phyloP scores from a whole-genome alignment of 2,113 vertebrate genomes.

The Bostrychus sinensis region DNA sequence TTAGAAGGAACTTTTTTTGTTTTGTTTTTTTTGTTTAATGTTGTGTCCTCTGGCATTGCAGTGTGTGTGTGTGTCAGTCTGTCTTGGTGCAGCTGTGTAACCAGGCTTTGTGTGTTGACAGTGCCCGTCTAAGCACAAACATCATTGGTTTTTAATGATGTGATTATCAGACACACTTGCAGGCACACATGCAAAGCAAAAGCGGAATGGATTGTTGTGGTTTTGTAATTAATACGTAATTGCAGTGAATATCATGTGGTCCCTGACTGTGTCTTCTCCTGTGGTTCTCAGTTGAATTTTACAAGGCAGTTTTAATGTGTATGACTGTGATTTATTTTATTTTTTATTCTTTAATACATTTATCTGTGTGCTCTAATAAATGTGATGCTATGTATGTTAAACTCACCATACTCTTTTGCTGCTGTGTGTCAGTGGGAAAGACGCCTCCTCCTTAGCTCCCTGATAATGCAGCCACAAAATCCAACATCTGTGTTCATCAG shows the following conservation, averaged over 20 bases:
- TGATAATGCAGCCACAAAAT: background rate
- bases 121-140: conserved; percentile 67
- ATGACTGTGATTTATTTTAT: conserved; percentile 5
- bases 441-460: background rate
- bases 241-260: conserved; percentile 32
- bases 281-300: background rate
- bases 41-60: conserved; percentile 58
- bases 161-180: conserved; percentile 56
- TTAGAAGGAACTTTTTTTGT: conserved; percentile 21
- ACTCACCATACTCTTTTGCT: no score
- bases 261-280: conserved; percentile 8
- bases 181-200: conserved; percentile 16
- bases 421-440: no score
- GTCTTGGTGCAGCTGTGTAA: conserved; percentile 65
- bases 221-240: conserved; percentile 47
- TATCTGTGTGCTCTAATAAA: no score
- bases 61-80: conserved; percentile 37
- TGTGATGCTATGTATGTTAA: no score
- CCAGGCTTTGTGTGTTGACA: conserved; percentile 57
- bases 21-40: conserved; percentile 40
- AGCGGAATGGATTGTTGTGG: conserved; percentile 33
- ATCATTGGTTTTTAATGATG: conserved; percentile 70
- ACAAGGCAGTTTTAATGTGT: conserved; percentile 10
- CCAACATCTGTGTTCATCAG: conserved; percentile 29
- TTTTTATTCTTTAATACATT: no score